These are phyloP conservation scores for Adelges cooleyi DNA, from an alignment of 1,140 invertebrate species.

Conservation along the genomic window DNA sequence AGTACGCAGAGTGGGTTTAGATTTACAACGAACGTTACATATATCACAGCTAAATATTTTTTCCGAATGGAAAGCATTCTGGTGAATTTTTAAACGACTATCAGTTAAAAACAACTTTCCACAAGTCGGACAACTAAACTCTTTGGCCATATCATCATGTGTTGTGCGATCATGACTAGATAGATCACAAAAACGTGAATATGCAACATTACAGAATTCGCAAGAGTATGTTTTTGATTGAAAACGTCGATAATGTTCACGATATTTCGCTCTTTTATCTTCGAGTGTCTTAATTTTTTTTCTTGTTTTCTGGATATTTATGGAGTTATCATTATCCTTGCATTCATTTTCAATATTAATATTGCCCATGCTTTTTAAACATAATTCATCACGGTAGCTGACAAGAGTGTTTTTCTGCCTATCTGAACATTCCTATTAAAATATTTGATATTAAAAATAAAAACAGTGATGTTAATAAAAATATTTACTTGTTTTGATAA, in stretches of 20 bases:
- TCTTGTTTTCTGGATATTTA: not conserved
- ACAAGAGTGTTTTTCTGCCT: not conserved
- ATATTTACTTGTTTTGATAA: not conserved
- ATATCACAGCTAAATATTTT: conserved; percentile 21
- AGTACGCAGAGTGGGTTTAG: conserved; percentile 16
- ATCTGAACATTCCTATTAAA: not conserved
- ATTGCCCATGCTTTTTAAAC: too few relatives aligned
- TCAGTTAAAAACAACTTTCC: conserved; percentile 22
- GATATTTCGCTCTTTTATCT: conserved; percentile 15
- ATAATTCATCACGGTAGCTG: not conserved
- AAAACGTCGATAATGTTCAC: conserved; percentile 20
- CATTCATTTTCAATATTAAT: not conserved
- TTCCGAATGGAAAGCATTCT: conserved; percentile 8
- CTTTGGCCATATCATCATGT: conserved; percentile 21
- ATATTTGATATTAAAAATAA: not conserved
- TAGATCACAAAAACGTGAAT: conserved; percentile 18
- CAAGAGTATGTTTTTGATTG: conserved; percentile 20
- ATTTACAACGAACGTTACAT: conserved; percentile 6
- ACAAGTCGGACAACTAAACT: conserved; percentile 5
- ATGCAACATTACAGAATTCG: conserved; percentile 14
- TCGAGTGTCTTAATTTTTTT: conserved; percentile 2
- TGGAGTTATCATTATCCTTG: not conserved
- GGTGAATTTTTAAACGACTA: conserved; percentile 9
- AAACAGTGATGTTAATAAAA: not conserved
- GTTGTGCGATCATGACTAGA: conserved; percentile 19